Conservation (phyloP, 2,113 vertebrate genomes). For the Polypterus bichir region DNA sequence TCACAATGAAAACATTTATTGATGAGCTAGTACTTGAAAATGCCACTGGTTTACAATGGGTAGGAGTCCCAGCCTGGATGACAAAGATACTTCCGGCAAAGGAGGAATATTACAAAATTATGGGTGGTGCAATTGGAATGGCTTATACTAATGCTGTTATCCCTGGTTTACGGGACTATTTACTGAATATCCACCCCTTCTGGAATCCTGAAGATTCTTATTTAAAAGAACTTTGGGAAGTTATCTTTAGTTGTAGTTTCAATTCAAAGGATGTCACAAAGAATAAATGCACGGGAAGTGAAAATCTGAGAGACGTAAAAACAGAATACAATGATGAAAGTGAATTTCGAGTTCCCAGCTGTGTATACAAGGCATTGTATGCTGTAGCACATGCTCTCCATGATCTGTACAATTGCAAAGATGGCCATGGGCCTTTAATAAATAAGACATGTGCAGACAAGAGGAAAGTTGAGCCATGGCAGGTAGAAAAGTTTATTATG, state of each 20-base stretch:
- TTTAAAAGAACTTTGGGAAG: slow-evolving; percentile 8
- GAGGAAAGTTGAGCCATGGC: slow-evolving; percentile 6
- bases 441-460: slow-evolving; percentile 2
- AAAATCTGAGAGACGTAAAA: slow-evolving; percentile 5
- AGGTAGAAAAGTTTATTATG: not conserved
- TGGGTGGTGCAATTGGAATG: slow-evolving; percentile 13
- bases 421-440: not conserved
- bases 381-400: slow-evolving; percentile 9
- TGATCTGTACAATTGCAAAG: slow-evolving; percentile 1
- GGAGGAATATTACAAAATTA: not conserved
- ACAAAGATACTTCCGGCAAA: not conserved
- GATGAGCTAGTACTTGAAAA: slow-evolving; percentile 13
- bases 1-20: slow-evolving; percentile 2
- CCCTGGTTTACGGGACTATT: slow-evolving; percentile 1
- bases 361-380: slow-evolving; percentile 10
- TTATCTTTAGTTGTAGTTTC: slow-evolving; percentile 7
- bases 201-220: not conserved
- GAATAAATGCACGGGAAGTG: slow-evolving; percentile 3
- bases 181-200: slow-evolving; percentile 6
- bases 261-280: not conserved
- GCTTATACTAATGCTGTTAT: slow-evolving; percentile 3
- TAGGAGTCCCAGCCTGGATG: slow-evolving; percentile 14
- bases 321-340: slow-evolving; percentile 4
- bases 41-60: slow-evolving; percentile 12
- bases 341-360: not conserved